phyloP scores from a whole-genome alignment of 2,113 vertebrate genomes.

The Holacanthus passer region DNA sequence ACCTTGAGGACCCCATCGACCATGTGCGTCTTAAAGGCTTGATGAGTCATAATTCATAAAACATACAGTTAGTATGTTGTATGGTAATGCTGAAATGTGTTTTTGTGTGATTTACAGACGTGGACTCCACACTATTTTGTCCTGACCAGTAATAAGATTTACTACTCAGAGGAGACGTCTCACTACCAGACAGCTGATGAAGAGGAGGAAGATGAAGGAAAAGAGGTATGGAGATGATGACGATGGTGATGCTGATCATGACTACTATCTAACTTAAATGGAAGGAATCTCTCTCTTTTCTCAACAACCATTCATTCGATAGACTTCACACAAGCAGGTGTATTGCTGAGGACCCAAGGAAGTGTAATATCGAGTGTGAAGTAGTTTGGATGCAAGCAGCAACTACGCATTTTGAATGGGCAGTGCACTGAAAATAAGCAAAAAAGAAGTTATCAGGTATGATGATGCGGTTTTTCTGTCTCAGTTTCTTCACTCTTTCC shows the following conservation, averaged over 20 bases:
- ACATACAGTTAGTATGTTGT: not conserved
- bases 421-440: not conserved
- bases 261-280: no score
- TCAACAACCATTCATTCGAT: no score
- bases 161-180: slow-evolving; percentile 91
- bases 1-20: slow-evolving; percentile 90
- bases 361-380: no score
- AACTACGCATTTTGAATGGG: no score
- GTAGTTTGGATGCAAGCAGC: no score
- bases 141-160: slow-evolving; percentile 90
- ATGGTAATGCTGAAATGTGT: not conserved
- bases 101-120: slow-evolving; percentile 76
- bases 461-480: no score
- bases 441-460: not conserved
- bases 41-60: no score
- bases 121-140: slow-evolving; percentile 93
- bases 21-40: slow-evolving; percentile 79
- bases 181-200: slow-evolving; percentile 88
- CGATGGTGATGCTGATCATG: not conserved
- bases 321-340: no score
- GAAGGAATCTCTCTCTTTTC: no score
- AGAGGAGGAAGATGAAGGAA: slow-evolving; percentile 88
- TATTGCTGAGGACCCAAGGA: no score
- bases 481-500: no score
- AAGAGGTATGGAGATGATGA: slow-evolving; percentile 77